Evolutionary conservation across 2,888 invertebrate species (phyloP), one percentile per base, ranked within the genome.

Genomic region (Agrenia bidenticulata): DNA sequence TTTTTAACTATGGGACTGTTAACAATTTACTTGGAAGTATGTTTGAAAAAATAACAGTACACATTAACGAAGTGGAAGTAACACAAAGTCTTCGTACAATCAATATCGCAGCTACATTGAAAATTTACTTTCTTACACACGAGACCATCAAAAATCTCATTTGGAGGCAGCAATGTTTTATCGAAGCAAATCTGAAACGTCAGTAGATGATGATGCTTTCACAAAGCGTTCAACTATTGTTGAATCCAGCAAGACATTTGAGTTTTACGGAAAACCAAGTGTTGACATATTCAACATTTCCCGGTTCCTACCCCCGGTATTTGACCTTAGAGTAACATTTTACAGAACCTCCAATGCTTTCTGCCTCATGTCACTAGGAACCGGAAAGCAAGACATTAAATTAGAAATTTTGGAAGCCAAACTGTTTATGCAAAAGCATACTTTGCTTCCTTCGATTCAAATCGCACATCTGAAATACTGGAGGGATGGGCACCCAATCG

Each of bases 1-100:
- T 19, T 7, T 24, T 23, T 21, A 53, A n/a, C 15, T 53, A 56
- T 21, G 55, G 23, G 2, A 19, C 55, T 26, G 37, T 55, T 7
- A 55, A 55, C 17, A 55, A 55, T 55, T 55, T 55, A 4, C 37
- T 55, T 17, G 23, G 24, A 15, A 23, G 23, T n/a, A 24, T 55
- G 26, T 55, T 55, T 17, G 13, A 19, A 15, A 19, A 55, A 32
- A 26, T 23, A 4, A 51, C 51, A 21, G 24, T 51, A 4, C 51
- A 51, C 23, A 17, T 51, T 19, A 51, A 51, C 23, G 51, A 51
- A 13, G 19, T 19, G 5, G n/a, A 51, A 51, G 19, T 51, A 21
- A 51, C 51, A 17, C 51, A 13, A 13, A 13, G 4, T 51, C 51
- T 23, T 23, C 51, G 4, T 51, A 23, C 9, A 17, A 55, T 32